phyloP scores from a whole-genome alignment of 2,797 vertebrate genomes.

The Malacoraja senta region DNA sequence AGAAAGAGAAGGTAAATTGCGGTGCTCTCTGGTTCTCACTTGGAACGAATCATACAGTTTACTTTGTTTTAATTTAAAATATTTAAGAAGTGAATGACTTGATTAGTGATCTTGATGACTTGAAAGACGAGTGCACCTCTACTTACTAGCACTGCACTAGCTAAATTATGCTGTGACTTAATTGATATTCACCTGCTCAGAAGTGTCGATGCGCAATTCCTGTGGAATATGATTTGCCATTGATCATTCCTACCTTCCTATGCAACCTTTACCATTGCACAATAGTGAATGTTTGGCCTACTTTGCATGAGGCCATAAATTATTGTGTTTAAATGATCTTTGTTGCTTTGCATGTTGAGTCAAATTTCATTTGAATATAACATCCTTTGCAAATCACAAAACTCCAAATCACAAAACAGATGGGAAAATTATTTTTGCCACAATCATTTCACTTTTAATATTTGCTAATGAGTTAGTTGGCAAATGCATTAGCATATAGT shows the following conservation, averaged over 20 bases:
- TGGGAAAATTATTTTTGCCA: constrained; percentile 65
- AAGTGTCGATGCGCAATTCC: background rate
- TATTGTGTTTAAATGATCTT: background rate
- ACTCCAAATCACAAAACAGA: constrained; percentile 73
- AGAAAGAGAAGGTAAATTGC: constrained; percentile 80
- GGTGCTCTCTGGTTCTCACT: background rate
- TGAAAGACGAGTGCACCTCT: too few species aligned
- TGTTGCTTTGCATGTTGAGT: constrained; percentile 37
- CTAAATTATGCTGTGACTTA: constrained; percentile 43
- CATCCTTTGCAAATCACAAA: background rate
- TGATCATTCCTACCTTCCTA: background rate
- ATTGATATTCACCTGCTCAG: constrained; percentile 43
- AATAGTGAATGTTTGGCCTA: background rate
- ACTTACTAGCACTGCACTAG: constrained; percentile 50
- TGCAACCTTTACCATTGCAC: background rate
- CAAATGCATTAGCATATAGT: background rate
- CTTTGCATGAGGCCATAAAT: constrained; percentile 2
- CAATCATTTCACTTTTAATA: background rate
- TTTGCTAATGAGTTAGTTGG: background rate
- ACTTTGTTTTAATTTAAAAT: constrained; percentile 42
- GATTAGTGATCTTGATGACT: background rate
- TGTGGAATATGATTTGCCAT: too few species aligned
- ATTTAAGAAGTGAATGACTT: background rate
- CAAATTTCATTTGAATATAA: background rate
- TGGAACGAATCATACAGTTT: background rate